phyloP scores from a whole-genome alignment of 2,888 invertebrate genomes.

The Athrips mouffetella region DNA sequence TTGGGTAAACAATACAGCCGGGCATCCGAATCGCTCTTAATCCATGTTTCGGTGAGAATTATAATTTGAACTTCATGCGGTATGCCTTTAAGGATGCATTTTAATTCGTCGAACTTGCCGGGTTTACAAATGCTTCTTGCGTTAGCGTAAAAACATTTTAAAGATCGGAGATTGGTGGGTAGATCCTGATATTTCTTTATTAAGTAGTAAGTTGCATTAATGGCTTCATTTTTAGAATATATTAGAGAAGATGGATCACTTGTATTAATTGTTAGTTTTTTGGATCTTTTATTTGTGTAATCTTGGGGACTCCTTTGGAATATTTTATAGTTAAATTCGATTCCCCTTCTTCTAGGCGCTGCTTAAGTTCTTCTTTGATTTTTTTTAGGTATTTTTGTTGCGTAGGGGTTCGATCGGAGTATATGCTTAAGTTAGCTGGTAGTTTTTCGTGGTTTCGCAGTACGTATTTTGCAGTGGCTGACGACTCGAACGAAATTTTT shows the following conservation, averaged over 20 bases:
- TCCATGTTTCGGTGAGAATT: slow-evolving; percentile 26
- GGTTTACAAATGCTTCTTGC: slow-evolving; percentile 17
- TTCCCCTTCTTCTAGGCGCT: slow-evolving; percentile 26
- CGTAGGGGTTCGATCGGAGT: slow-evolving; percentile 27
- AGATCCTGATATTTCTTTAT: slow-evolving; percentile 16
- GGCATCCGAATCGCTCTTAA: slow-evolving; percentile 21
- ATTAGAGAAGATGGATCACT: background rate
- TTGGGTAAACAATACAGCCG: slow-evolving; percentile 8
- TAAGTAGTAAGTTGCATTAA: slow-evolving; percentile 18
- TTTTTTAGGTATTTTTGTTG: slow-evolving; percentile 24
- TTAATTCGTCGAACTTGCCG: slow-evolving; percentile 20
- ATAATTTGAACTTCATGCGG: slow-evolving; percentile 17
- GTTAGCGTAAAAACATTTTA: slow-evolving; percentile 20
- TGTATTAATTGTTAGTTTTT: background rate
- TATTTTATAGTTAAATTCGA: slow-evolving; percentile 30
- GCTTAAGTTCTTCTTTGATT: slow-evolving; percentile 23
- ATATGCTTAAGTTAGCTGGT: slow-evolving; percentile 23
- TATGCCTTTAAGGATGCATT: slow-evolving; percentile 15
- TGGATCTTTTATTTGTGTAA: slow-evolving; percentile 11
- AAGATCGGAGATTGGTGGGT: slow-evolving; percentile 13
- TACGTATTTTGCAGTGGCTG: slow-evolving; percentile 19
- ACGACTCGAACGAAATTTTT: slow-evolving; percentile 25
- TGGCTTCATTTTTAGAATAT: background rate
- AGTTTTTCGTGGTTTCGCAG: slow-evolving; percentile 24
- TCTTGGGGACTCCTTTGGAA: slow-evolving; percentile 28